Conservation (phyloP, 2,888 invertebrate species). For the Timema cristinae region DNA sequence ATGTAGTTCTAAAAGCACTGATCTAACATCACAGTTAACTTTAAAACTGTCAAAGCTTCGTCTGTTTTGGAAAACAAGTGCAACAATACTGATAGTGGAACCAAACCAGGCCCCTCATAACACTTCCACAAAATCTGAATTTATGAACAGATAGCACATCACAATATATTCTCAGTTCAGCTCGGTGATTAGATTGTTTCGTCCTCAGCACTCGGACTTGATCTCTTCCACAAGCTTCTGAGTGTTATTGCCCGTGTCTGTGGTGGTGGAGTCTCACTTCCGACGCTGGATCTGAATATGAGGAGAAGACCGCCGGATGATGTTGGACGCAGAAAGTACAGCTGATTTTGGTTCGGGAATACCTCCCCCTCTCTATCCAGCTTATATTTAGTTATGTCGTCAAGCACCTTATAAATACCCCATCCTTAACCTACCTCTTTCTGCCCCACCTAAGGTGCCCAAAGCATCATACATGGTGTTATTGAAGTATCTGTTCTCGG, state of each 20-base stretch:
- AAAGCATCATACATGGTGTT: conserved; percentile 96
- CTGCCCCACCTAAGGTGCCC: conserved; percentile 38
- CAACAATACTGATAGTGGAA: conserved; percentile 1
- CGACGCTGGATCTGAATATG: conserved; percentile 69
- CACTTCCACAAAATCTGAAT: conserved; percentile 16
- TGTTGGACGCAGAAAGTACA: conserved; percentile 73
- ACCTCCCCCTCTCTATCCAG: conserved; percentile 36
- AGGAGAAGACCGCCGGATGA: conserved; percentile 72
- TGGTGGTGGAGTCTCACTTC: conserved; percentile 74
- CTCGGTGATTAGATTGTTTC: not conserved
- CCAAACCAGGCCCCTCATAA: not conserved
- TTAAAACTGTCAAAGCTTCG: not conserved
- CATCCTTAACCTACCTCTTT: conserved; percentile 18
- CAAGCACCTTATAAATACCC: conserved; percentile 79
- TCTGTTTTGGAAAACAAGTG: not conserved
- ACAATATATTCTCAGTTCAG: conserved; percentile 9
- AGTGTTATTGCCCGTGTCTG: conserved; percentile 88
- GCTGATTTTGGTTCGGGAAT: conserved; percentile 58
- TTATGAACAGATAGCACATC: not conserved
- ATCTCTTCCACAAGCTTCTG: conserved; percentile 87
- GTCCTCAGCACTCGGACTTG: conserved; percentile 53
- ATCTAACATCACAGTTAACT: too few relatives aligned
- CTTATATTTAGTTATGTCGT: conserved; percentile 64
- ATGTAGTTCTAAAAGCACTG: too few relatives aligned
- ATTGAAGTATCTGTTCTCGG: conserved; percentile 87